These are phyloP conservation scores for Hoplodrina blanda DNA, from an alignment of 2,888 invertebrate species.

Conservation along the genomic window DNA sequence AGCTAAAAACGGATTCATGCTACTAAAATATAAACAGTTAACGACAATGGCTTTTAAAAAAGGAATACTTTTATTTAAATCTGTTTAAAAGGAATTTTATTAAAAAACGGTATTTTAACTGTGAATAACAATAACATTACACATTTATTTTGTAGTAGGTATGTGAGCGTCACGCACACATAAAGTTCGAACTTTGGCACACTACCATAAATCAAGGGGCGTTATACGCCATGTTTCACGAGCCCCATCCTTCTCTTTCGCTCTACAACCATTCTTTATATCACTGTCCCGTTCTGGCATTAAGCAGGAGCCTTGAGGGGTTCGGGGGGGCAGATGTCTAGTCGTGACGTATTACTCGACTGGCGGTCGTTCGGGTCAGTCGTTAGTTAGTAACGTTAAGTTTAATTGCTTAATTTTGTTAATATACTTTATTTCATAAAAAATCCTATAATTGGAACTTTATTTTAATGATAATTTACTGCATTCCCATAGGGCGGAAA, in stretches of 20 bases:
- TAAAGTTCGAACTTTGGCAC: constrained; percentile 89
- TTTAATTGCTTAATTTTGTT: constrained; percentile 70
- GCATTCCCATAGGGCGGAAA: constrained; percentile 65
- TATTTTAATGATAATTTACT: constrained; percentile 37
- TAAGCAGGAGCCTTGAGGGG: constrained; percentile 82
- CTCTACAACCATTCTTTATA: constrained; percentile 78
- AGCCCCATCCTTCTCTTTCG: constrained; percentile 83
- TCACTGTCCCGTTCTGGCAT: constrained; percentile 81
- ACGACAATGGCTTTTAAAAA: constrained; percentile 41
- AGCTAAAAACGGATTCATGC: constrained; percentile 57
- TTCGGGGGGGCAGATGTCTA: constrained; percentile 86
- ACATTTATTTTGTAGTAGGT: constrained; percentile 64
- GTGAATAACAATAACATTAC: constrained; percentile 60
- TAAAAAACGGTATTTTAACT: constrained; percentile 48
- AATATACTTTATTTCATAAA: constrained; percentile 54
- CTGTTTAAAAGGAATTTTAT: constrained; percentile 31
- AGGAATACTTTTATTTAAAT: constrained; percentile 35
- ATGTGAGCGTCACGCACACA: constrained; percentile 83
- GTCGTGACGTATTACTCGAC: constrained; percentile 89
- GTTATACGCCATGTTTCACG: constrained; percentile 91
- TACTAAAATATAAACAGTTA: constrained; percentile 50
- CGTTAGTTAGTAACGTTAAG: constrained; percentile 70
- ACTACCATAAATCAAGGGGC: constrained; percentile 91
- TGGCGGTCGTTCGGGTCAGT: constrained; percentile 85
- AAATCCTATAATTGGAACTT: constrained; percentile 23